Evolutionary conservation across 2,113 vertebrate genomes (phyloP), one percentile per base, ranked within the genome.

Genomic region (Atlantisia rogersi): DNA sequence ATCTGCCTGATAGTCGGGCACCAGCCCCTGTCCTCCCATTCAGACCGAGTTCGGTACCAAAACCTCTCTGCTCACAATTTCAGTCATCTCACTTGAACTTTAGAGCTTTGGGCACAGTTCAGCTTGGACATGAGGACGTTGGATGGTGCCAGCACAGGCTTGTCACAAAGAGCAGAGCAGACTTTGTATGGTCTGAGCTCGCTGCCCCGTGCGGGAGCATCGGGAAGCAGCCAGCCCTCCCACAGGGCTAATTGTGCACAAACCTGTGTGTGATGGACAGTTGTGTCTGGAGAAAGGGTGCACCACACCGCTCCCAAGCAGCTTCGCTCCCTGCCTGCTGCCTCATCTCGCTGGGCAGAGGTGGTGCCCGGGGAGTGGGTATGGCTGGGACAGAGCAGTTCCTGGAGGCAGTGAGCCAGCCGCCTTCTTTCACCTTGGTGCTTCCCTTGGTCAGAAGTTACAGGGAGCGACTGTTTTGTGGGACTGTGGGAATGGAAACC

Each of bases 291-390:
- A 64, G 67, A 37, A 40, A 25, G 52, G 46, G 31, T 40, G 42
- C 76, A 77, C 37, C 31, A 22, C 1, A 0, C 40, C 69, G 63
- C 21, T 52, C 44, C 40, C 75, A 62, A 15, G 31, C 64, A 44
- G 58, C 75, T 75, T 39, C 0, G 0, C 50, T 74, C 24, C 35
- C 42, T 48, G 37, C 77, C 73, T 11, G 2, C 13, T 10, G 63
- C 82, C 44, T 71, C 20, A 3, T 17, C 44, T 10, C 20, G 0
- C 53, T 15, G 58, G 0, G 0, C 29, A 7, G 56, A 2, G 42
- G 5, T 0, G 0, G n/a, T 19, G 39, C 26, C 31, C 1, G 0
- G 52, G 63, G 26, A 0, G 26, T 14, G 84, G 63, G 32, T 44
- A 9, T 0, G 0, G 52, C 89, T 29, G 65, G 10, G 71, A 21